These are phyloP conservation scores for Spinus olivaceus DNA, from an alignment of 2,797 vertebrate species.

Conservation along the genomic window DNA sequence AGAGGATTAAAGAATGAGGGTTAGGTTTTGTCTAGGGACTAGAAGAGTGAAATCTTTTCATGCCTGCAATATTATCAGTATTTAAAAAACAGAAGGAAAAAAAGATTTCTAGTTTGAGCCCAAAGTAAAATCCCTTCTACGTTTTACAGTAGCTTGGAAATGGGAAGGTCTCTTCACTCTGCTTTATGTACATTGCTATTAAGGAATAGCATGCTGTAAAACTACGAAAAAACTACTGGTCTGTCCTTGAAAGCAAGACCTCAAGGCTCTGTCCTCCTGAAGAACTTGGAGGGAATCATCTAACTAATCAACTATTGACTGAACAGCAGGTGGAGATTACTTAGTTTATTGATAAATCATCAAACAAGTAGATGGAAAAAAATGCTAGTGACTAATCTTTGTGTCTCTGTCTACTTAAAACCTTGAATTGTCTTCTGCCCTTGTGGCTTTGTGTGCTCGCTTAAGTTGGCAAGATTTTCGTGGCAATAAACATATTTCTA, in stretches of 20 bases:
- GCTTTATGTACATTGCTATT: not conserved
- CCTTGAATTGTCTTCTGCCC: not conserved
- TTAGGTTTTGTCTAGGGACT: not conserved
- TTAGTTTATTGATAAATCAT: constrained; percentile 16
- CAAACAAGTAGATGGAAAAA: not conserved
- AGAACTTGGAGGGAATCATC: not conserved
- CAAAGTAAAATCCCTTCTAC: not conserved
- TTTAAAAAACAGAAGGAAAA: not conserved
- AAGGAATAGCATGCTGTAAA: not conserved
- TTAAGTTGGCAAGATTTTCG: not conserved
- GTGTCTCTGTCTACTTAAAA: not conserved
- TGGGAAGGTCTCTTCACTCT: not conserved
- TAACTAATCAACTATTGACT: not conserved
- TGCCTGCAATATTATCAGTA: not conserved
- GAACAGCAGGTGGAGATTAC: not conserved
- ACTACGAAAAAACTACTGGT: not conserved
- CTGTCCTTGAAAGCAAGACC: not conserved
- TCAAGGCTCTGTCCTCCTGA: not conserved
- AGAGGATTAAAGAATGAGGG: not conserved
- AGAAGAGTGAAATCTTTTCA: not conserved
- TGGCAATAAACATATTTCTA: not conserved
- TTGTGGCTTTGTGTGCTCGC: not conserved
- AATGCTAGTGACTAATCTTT: not conserved
- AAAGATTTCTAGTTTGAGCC: not conserved
- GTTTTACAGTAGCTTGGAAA: not conserved